A percentile compares a stretch with the other conserved stretches of the same genome.
These are phyloP conservation scores for Parascotia fuliginaria DNA, from an alignment of 2,888 invertebrate species.

Conservation along the genomic window DNA sequence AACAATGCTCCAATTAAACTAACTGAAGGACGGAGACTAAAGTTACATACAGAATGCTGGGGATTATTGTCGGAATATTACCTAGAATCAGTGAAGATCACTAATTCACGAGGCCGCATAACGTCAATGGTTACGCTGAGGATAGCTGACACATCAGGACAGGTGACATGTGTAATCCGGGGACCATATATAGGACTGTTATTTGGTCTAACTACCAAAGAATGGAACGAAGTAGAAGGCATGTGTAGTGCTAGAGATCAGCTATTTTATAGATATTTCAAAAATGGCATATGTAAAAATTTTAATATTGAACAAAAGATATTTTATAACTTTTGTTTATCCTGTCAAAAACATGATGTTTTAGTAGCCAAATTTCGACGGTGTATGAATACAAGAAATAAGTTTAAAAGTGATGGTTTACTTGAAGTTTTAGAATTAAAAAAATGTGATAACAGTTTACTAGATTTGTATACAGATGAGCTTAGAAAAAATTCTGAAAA, in stretches of 20 bases:
- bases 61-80: conserved; percentile 70
- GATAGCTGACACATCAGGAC: conserved; percentile 69
- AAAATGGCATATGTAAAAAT: conserved; percentile 65
- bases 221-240: conserved; percentile 73
- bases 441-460: conserved; percentile 58
- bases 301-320: conserved; percentile 70
- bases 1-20: conserved; percentile 62
- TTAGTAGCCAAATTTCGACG: conserved; percentile 66
- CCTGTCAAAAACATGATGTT: conserved; percentile 63
- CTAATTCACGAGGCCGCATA: conserved; percentile 49
- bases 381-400: conserved; percentile 66
- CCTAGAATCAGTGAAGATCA: conserved; percentile 78
- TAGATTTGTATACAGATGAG: conserved; percentile 63
- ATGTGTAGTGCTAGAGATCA: conserved; percentile 64
- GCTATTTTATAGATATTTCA: conserved; percentile 78
- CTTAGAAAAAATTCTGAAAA: conserved; percentile 36
- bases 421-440: conserved; percentile 66
- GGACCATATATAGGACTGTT: conserved; percentile 64
- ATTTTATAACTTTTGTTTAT: conserved; percentile 77
- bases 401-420: conserved; percentile 66
- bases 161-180: conserved; percentile 68
- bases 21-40: conserved; percentile 62
- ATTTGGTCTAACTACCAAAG: conserved; percentile 63
- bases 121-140: conserved; percentile 67
- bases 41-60: conserved; percentile 65